Conservation (phyloP, 2,888 invertebrate genomes). For the Cactoblastis cactorum region DNA sequence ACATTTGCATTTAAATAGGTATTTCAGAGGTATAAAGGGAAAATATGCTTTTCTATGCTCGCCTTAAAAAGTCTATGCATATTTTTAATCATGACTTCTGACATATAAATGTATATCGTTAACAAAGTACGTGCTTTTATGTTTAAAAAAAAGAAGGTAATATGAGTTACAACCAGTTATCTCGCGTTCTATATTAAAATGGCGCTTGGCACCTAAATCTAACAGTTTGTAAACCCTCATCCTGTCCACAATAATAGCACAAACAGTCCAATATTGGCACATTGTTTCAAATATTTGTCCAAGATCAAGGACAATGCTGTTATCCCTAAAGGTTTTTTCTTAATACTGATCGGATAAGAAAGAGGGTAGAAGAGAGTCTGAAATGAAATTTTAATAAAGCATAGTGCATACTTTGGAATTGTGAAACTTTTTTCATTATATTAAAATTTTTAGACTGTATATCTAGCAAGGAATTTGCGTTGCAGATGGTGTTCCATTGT, state of each 20-base stretch:
- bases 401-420: constrained; percentile 3
- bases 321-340: neutral
- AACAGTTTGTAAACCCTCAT: constrained; percentile 37
- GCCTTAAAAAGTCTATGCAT: too few species aligned
- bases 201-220: constrained; percentile 29
- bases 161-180: neutral
- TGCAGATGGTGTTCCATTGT: neutral
- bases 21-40: too few species aligned
- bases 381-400: constrained; percentile 6
- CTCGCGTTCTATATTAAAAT: constrained; percentile 4
- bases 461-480: neutral
- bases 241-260: constrained; percentile 24
- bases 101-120: too few species aligned
- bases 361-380: constrained; percentile 1
- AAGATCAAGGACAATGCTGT: constrained; percentile 18
- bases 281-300: constrained; percentile 32
- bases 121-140: too few species aligned
- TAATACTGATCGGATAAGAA: constrained; percentile 3
- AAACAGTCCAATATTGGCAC: constrained; percentile 28
- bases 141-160: too few species aligned
- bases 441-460: neutral
- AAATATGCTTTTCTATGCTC: too few species aligned
- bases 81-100: too few species aligned
- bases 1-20: too few species aligned
- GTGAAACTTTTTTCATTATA: neutral